phyloP scores from a whole-genome alignment of 2,113 vertebrate species.

The Eublepharis macularius region DNA sequence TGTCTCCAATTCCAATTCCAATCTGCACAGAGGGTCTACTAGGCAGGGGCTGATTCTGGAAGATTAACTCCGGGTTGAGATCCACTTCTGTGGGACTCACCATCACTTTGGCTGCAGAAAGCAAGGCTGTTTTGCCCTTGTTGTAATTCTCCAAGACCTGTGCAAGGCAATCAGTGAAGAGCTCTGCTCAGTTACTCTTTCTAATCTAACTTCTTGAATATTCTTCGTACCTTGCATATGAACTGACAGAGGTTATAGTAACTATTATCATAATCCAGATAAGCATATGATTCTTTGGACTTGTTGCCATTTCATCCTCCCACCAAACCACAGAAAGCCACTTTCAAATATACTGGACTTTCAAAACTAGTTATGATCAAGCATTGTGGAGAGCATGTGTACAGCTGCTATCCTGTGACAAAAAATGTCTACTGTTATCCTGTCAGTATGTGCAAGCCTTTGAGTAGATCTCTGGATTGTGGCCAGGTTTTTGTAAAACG shows the following conservation, averaged over 20 bases:
- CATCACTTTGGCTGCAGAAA: slow-evolving; percentile 98
- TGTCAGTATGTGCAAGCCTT: background rate
- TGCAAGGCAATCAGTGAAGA: slow-evolving; percentile 27
- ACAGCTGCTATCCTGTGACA: no score
- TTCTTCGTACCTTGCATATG: background rate
- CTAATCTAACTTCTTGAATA: background rate
- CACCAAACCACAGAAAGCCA: background rate
- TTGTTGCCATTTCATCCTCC: background rate
- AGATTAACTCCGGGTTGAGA: slow-evolving; percentile 90
- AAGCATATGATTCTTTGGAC: background rate
- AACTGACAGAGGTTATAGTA: background rate
- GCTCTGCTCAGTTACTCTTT: background rate
- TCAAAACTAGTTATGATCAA: background rate
- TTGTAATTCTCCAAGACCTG: slow-evolving; percentile 99
- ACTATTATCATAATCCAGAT: background rate
- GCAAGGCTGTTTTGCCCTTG: slow-evolving; percentile 95
- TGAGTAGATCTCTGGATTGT: background rate
- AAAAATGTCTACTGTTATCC: background rate
- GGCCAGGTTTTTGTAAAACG: background rate
- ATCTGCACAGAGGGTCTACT: slow-evolving; percentile 68
- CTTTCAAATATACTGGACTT: background rate
- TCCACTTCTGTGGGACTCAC: slow-evolving; percentile 99
- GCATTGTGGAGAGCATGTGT: background rate
- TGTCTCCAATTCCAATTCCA: slow-evolving; percentile 53
- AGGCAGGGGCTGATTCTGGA: slow-evolving; percentile 84